Conservation (phyloP, 2,888 invertebrate genomes). For the Oscheius sp. region DNA sequence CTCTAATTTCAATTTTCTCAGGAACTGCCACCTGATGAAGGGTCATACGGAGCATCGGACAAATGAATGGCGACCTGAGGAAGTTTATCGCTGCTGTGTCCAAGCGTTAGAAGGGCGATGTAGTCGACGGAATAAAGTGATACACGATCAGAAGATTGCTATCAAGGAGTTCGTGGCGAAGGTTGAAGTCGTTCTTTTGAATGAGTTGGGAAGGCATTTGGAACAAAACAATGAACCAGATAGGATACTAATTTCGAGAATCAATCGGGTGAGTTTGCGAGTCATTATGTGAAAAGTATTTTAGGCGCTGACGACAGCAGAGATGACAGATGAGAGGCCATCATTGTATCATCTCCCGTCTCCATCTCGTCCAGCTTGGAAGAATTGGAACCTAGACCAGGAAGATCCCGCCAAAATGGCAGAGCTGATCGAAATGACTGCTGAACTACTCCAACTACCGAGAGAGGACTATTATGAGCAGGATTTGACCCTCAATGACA, state of each 20-base stretch:
- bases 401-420: constrained; percentile 52
- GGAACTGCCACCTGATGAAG: constrained; percentile 56
- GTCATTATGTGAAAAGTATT: background rate
- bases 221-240: constrained; percentile 56
- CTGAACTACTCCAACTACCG: constrained; percentile 51
- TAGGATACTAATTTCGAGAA: constrained; percentile 44
- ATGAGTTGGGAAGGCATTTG: constrained; percentile 49
- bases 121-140: constrained; percentile 47
- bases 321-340: constrained; percentile 47
- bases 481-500: constrained; percentile 34
- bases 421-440: constrained; percentile 50
- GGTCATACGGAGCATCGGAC: constrained; percentile 59
- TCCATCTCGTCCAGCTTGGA: constrained; percentile 56
- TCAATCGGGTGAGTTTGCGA: constrained; percentile 41
- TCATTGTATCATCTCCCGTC: constrained; percentile 57
- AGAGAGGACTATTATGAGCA: constrained; percentile 35
- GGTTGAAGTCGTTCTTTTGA: constrained; percentile 55
- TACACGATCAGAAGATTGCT: constrained; percentile 56
- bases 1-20: too few species aligned
- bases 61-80: constrained; percentile 57
- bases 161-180: constrained; percentile 57
- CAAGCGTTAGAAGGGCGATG: constrained; percentile 58
- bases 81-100: constrained; percentile 47
- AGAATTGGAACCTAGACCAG: constrained; percentile 55
- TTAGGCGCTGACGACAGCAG: constrained; percentile 41